Conservation (phyloP, 1,140 invertebrate genomes). For the Pogonus chalceus region DNA sequence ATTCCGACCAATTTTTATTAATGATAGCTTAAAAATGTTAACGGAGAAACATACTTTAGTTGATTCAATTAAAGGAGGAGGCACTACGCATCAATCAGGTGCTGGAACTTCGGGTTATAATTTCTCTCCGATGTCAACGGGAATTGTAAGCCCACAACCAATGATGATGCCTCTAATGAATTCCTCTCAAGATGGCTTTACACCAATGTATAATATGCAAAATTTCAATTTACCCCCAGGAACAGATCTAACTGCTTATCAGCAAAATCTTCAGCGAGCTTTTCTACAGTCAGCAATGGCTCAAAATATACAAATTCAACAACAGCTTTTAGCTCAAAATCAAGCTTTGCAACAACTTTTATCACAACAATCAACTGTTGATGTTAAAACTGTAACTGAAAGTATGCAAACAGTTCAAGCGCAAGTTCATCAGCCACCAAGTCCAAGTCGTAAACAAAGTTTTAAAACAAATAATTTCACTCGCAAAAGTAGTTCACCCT, state of each 20-base stretch:
- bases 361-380: conserved; percentile 46
- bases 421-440: conserved; percentile 38
- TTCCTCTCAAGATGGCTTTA: conserved; percentile 36
- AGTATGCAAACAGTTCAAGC: conserved; percentile 35
- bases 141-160: conserved; percentile 47
- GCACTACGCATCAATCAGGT: conserved; percentile 60
- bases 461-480: conserved; percentile 30
- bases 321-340: conserved; percentile 85
- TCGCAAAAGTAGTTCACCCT: conserved; percentile 26
- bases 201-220: conserved; percentile 57
- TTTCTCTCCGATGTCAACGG: conserved; percentile 43
- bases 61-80: conserved; percentile 62
- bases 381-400: conserved; percentile 22
- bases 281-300: conserved; percentile 89
- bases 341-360: conserved; percentile 84
- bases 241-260: conserved; percentile 53
- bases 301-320: conserved; percentile 91
- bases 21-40: conserved; percentile 48
- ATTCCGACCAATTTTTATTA: conserved; percentile 50
- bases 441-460: conserved; percentile 35
- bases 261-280: conserved; percentile 76
- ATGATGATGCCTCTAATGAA: conserved; percentile 51
- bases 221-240: conserved; percentile 41
- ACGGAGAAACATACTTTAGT: conserved; percentile 50
- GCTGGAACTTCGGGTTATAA: conserved; percentile 46